A percentile compares a stretch with the other conserved stretches of the same genome.
Conservation (phyloP, 1,140 invertebrate species). For the Theocolax elegans region DNA sequence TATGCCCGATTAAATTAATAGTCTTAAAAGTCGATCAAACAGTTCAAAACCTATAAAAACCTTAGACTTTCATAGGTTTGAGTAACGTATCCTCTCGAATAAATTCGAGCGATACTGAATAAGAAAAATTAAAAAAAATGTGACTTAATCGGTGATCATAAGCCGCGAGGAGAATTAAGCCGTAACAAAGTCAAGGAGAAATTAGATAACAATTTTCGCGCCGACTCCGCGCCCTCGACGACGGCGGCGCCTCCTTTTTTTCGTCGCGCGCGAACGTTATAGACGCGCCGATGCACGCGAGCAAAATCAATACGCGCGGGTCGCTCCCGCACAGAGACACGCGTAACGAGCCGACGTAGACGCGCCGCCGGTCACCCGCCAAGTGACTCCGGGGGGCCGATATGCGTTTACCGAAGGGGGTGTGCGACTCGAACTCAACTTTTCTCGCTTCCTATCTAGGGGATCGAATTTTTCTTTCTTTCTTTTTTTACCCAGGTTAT, state of each 20-base stretch:
- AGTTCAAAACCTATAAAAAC: too few species aligned
- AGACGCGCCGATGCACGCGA: conserved; percentile 3
- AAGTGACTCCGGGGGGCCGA: not conserved
- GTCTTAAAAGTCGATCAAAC: too few species aligned
- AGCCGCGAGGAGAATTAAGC: conserved; percentile 1
- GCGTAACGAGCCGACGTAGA: not conserved
- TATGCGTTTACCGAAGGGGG: not conserved
- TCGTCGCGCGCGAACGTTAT: not conserved
- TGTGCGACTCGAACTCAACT: not conserved
- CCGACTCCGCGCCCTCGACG: not conserved
- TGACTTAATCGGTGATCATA: too few species aligned
- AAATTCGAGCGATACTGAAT: too few species aligned
- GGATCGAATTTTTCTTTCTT: too few species aligned
- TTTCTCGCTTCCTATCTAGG: not conserved
- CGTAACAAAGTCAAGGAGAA: conserved; percentile 19
- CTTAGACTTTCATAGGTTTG: too few species aligned
- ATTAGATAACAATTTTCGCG: conserved; percentile 19
- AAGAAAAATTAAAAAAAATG: too few species aligned
- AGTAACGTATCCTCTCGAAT: too few species aligned
- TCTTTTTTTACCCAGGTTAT: too few species aligned
- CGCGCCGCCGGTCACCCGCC: conserved; percentile 7
- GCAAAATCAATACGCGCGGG: conserved; percentile 12
- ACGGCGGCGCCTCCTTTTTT: not conserved
- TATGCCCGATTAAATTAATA: too few species aligned
- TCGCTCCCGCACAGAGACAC: not conserved